These are phyloP conservation scores for Isaurus tuberculatus DNA, from an alignment of 92 coral and sea anemone species.

Conservation along the genomic window DNA sequence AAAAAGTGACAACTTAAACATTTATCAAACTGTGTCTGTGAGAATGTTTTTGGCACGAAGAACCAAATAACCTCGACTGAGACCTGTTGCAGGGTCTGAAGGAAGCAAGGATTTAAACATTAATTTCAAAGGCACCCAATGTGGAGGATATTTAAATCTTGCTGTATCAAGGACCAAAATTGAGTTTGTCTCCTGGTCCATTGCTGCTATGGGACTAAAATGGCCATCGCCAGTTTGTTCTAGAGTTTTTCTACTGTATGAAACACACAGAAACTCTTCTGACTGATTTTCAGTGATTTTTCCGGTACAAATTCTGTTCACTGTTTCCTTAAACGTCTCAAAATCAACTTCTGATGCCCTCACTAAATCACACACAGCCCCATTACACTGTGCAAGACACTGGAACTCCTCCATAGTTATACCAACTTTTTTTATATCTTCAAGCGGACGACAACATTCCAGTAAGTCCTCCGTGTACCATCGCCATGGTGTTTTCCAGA, in stretches of 20 bases:
- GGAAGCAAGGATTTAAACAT: conserved; percentile 83
- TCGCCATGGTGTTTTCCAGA: no score
- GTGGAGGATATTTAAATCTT: conserved; percentile 91
- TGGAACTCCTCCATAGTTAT: no score
- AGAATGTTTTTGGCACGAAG: conserved; percentile 59
- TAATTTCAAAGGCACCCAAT: conserved; percentile 86
- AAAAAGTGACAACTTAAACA: no score
- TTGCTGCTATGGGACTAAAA: conserved; percentile 92
- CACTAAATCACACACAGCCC: no score
- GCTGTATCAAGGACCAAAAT: conserved; percentile 91
- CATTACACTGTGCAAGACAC: no score
- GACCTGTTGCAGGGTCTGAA: conserved; percentile 75
- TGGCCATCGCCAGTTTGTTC: conserved; percentile 92
- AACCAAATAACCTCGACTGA: conserved; percentile 75
- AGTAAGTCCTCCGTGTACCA: no score
- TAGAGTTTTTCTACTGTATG: conserved; percentile 72
- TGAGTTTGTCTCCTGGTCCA: conserved; percentile 76
- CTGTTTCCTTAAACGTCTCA: no score
- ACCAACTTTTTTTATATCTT: no score
- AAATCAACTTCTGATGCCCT: no score
- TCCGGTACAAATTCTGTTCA: conserved; percentile 11
- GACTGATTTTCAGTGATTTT: conserved; percentile 39
- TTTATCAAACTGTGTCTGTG: no score
- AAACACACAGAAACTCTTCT: conserved; percentile 62
- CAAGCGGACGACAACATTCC: no score